phyloP scores from a whole-genome alignment of 2,888 invertebrate species.

The Agrochola circellaris region DNA sequence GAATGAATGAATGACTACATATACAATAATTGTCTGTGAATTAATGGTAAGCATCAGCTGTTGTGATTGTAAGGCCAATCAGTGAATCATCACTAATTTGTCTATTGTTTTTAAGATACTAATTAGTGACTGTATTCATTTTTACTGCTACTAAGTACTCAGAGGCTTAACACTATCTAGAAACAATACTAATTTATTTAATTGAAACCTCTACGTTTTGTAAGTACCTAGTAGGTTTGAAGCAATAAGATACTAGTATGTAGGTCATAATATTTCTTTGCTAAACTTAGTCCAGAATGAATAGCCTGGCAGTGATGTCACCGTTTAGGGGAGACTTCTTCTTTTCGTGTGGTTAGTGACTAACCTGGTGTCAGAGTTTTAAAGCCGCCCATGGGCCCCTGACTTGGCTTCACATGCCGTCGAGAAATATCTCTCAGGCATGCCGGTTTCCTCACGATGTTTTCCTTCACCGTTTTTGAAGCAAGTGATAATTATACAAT shows the following conservation, averaged over 20 bases:
- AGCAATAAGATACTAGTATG: not conserved
- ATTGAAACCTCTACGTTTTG: not conserved
- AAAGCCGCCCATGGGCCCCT: too few species aligned
- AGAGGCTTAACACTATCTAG: not conserved
- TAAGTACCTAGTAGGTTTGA: too few species aligned
- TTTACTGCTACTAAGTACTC: not conserved
- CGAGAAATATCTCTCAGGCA: too few species aligned
- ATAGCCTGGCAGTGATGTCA: conserved; percentile 8
- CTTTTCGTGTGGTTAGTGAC: too few species aligned
- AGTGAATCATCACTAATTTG: conserved; percentile 16
- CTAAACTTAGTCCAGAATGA: not conserved
- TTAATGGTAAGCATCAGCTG: not conserved
- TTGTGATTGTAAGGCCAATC: conserved; percentile 3
- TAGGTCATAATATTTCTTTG: conserved; percentile 8
- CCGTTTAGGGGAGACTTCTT: too few species aligned
- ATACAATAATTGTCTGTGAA: not conserved
- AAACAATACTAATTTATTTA: not conserved
- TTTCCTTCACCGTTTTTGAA: too few species aligned
- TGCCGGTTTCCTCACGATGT: too few species aligned
- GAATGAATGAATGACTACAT: not conserved
- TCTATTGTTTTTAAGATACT: conserved; percentile 31
- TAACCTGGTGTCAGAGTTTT: too few species aligned
- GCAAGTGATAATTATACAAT: too few species aligned
- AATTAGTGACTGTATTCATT: not conserved
- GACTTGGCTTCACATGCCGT: too few species aligned